phyloP scores from a whole-genome alignment of 2,888 invertebrate species.

The Drosophila picticornis region DNA sequence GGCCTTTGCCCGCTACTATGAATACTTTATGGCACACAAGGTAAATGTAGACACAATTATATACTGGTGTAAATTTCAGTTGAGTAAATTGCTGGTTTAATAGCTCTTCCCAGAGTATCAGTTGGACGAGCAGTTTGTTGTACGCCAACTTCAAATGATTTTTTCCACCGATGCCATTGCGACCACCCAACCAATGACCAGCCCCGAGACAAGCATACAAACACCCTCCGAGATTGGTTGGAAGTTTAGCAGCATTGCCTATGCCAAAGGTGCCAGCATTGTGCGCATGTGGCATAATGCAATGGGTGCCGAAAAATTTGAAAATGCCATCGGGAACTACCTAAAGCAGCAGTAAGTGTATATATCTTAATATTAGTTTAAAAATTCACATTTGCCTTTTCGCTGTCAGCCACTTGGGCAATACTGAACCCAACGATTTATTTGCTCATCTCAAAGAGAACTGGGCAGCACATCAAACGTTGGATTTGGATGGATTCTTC shows the following conservation, averaged over 20 bases:
- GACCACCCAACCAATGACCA: slow-evolving; percentile 87
- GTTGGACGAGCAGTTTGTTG: slow-evolving; percentile 89
- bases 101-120: slow-evolving; percentile 89
- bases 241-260: slow-evolving; percentile 88
- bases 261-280: slow-evolving; percentile 88
- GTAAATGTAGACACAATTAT: slow-evolving; percentile 27
- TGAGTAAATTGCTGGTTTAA: slow-evolving; percentile 45
- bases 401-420: slow-evolving; percentile 68
- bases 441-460: slow-evolving; percentile 85
- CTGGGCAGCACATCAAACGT: slow-evolving; percentile 71
- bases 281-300: slow-evolving; percentile 89
- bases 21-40: slow-evolving; percentile 87
- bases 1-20: slow-evolving; percentile 89
- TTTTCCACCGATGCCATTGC: slow-evolving; percentile 87
- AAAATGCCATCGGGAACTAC: slow-evolving; percentile 86
- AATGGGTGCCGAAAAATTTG: slow-evolving; percentile 86
- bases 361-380: no score
- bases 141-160: slow-evolving; percentile 89
- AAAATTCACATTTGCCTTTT: not conserved
- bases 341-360: slow-evolving; percentile 85
- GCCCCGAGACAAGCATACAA: slow-evolving; percentile 85
- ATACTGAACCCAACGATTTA: slow-evolving; percentile 86
- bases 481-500: slow-evolving; percentile 81
- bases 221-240: slow-evolving; percentile 87
- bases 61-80: not conserved